Evolutionary conservation across 2,888 invertebrate species (phyloP).

Genomic region (Herminia tarsipennalis): DNA sequence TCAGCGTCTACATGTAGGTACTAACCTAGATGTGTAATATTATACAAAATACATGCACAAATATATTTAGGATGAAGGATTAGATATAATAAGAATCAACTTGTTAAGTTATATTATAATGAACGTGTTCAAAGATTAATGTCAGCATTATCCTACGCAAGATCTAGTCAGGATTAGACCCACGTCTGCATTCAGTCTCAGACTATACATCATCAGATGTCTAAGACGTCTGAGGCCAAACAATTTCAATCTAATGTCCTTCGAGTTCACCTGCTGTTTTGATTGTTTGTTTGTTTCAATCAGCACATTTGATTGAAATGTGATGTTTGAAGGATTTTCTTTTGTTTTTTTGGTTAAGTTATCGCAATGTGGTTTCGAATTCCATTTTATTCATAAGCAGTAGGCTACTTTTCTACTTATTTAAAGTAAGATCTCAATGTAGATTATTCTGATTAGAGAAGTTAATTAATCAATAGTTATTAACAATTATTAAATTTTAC

Average conservation of each 20-base stretch:
- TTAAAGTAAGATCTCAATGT: too few species aligned
- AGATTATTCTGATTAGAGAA: too few species aligned
- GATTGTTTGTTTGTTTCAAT: neutral
- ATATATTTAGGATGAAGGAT: too few species aligned
- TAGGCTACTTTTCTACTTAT: too few species aligned
- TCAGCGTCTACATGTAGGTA: too few species aligned
- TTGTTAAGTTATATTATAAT: slow-evolving; percentile 15
- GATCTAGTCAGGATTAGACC: slow-evolving; percentile 52
- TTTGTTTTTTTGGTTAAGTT: neutral
- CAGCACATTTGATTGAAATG: neutral
- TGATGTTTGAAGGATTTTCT: neutral
- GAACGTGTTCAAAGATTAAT: slow-evolving; percentile 32
- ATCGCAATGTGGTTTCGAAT: too few species aligned
- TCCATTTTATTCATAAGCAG: too few species aligned
- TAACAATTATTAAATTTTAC: too few species aligned
- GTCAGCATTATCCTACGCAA: slow-evolving; percentile 49
- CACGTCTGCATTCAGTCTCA: slow-evolving; percentile 33
- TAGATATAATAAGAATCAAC: neutral
- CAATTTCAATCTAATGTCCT: slow-evolving; percentile 16
- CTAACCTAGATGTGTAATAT: too few species aligned
- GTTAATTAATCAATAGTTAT: too few species aligned
- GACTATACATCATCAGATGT: slow-evolving; percentile 23
- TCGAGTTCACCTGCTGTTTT: slow-evolving; percentile 5
- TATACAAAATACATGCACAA: too few species aligned
- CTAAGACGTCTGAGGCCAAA: slow-evolving; percentile 26